These are phyloP conservation scores for Zoanthus sociatus DNA, from an alignment of 92 coral and sea anemone genomes.

Conservation along the genomic window DNA sequence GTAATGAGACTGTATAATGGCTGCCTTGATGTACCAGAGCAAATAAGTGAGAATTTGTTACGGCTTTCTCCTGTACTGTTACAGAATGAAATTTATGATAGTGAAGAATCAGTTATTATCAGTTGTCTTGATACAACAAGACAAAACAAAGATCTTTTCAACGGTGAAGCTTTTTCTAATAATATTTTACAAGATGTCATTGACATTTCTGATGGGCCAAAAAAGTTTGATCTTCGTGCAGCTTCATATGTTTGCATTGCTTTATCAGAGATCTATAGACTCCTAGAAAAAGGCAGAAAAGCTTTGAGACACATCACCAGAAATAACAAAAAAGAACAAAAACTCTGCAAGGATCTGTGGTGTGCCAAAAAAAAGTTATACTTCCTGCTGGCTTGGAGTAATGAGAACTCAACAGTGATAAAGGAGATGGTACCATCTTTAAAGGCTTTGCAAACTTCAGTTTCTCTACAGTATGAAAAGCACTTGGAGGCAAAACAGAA, in stretches of 20 bases:
- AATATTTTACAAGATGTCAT: conserved; percentile 69
- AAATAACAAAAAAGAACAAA: conserved; percentile 38
- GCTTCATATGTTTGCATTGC: conserved; percentile 71
- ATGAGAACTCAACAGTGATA: conserved; percentile 57
- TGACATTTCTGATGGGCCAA: conserved; percentile 60
- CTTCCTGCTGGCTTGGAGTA: conserved; percentile 83
- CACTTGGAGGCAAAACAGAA: conserved; percentile 69
- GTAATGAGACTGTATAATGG: conserved; percentile 89
- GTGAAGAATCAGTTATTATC: conserved; percentile 71
- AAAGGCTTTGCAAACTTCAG: conserved; percentile 57
- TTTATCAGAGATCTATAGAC: conserved; percentile 80
- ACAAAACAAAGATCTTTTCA: conserved; percentile 75
- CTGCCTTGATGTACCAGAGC: conserved; percentile 70
- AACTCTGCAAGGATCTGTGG: conserved; percentile 74
- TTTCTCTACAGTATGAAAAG: conserved; percentile 46
- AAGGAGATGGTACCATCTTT: conserved; percentile 62
- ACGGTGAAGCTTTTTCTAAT: conserved; percentile 78
- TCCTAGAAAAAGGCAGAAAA: conserved; percentile 65
- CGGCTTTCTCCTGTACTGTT: conserved; percentile 79
- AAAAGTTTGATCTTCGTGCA: neutral
- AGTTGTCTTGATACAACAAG: conserved; percentile 70
- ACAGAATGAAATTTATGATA: conserved; percentile 74
- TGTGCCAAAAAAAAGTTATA: conserved; percentile 90
- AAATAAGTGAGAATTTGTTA: conserved; percentile 69
- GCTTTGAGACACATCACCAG: conserved; percentile 37